Evolutionary conservation across 2,113 vertebrate species (phyloP), one percentile per base, ranked within the genome.

Genomic region (Neogale vison): DNA sequence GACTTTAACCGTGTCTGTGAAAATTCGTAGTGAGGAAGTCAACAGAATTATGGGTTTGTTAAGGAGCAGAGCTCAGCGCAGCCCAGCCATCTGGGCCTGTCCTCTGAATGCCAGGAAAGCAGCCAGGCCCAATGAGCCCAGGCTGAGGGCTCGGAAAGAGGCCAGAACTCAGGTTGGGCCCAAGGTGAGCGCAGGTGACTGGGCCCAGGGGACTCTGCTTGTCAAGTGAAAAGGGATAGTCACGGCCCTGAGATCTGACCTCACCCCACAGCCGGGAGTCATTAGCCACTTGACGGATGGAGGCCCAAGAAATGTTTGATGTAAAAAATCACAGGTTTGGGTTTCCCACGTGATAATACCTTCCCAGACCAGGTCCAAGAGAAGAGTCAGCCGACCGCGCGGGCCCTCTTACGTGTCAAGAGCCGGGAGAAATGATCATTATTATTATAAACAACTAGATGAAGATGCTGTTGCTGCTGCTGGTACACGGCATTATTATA

Each of bases 141-240:
- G 18, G 2, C 23, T 10, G 52, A 36, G 47, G 20, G 29, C 61
- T 55, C 12, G 23, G 29, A 39, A n/a, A 8, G 42, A 63, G 87
- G 79, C 26, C 61, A 24, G 50, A 63, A 36, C 65, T 77, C 20
- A 0, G 71, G n/a, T 1, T 13, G 39, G 52, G 39, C 39, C 39
- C 39, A 14, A 72, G 65, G 36, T 45, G 20, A 80, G 18, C 31
- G 17, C 82, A 26, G 29, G 61, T 24, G 20, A 39, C 39, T 6
- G 34, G 39, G 85, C 7, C 14, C 34, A n/a, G 20, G 6, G 15
- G 29, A 36, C 24, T 39, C 23, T 31, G 36, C 10, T 69, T 55
- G 4, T 18, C n/a, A 3, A 0, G 2, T 11, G 26, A 6, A 1
- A 14, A 24, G 45, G 42, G 34, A 13, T 6, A 14, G 61, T 23